phyloP scores from a whole-genome alignment of 2,888 invertebrate species.

The Diarsia brunnea region DNA sequence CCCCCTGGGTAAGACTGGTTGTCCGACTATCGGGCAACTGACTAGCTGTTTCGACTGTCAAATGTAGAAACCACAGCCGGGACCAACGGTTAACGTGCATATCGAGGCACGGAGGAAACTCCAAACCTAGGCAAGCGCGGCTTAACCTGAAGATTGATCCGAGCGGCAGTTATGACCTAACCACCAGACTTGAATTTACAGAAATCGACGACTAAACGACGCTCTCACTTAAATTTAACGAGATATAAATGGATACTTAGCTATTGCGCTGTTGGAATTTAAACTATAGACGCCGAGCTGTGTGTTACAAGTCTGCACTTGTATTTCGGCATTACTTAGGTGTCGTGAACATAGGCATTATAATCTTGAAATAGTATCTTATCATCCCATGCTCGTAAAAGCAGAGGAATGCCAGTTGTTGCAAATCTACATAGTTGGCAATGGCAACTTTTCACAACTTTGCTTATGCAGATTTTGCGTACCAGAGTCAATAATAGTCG shows the following conservation, averaged over 20 bases:
- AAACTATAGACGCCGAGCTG: neutral
- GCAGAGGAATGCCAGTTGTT: conserved; percentile 10
- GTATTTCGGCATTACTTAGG: neutral
- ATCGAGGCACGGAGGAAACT: too few species aligned
- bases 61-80: too few species aligned
- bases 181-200: neutral
- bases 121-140: too few species aligned
- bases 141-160: too few species aligned
- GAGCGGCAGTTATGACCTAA: too few species aligned
- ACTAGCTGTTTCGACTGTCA: too few species aligned
- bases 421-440: conserved; percentile 7
- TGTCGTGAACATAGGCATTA: neutral
- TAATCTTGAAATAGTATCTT: conserved; percentile 27
- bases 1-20: too few species aligned
- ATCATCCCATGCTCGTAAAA: conserved; percentile 6
- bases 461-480: neutral
- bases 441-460: neutral
- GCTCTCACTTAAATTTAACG: neutral
- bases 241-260: neutral
- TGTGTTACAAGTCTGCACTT: neutral
- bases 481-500: too few species aligned
- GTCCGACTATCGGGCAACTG: too few species aligned
- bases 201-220: neutral
- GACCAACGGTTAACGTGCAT: too few species aligned
- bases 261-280: neutral